Evolutionary conservation across 2,797 vertebrate species (phyloP).

Genomic region (Antennarius maculatus): DNA sequence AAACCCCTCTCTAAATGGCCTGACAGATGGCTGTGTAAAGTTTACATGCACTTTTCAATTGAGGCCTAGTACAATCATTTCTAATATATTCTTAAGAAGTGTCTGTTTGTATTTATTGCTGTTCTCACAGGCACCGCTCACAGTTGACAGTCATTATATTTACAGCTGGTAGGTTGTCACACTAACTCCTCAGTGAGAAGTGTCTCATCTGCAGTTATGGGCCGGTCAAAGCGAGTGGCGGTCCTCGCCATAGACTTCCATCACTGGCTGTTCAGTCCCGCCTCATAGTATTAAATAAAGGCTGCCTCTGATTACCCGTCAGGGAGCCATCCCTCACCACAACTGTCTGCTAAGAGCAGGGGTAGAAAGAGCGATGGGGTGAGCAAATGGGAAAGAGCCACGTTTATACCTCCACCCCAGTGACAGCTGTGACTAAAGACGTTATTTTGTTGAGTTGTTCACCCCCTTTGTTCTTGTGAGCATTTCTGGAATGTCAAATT

Average conservation of each 20-base stretch:
- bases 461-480: background rate
- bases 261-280: constrained; percentile 60
- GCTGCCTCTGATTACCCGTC: constrained; percentile 62
- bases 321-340: constrained; percentile 56
- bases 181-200: constrained; percentile 65
- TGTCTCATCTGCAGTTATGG: constrained; percentile 74
- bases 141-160: constrained; percentile 61
- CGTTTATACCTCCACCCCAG: constrained; percentile 7
- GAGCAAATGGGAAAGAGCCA: constrained; percentile 27
- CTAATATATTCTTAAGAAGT: constrained; percentile 11
- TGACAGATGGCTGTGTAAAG: constrained; percentile 45
- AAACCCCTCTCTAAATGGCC: constrained; percentile 41
- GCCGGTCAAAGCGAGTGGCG: constrained; percentile 37
- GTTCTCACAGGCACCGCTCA: constrained; percentile 46
- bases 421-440: background rate
- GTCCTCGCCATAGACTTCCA: constrained; percentile 50
- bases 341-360: constrained; percentile 33
- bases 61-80: constrained; percentile 18
- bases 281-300: constrained; percentile 68
- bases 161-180: constrained; percentile 58
- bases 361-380: background rate
- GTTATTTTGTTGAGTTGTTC: too few relatives aligned
- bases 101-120: constrained; percentile 58
- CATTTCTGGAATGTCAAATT: background rate
- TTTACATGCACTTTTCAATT: constrained; percentile 45